Base-by-base conservation (phyloP, 1,140 invertebrate species). In the Chelonus insularis region DNA sequence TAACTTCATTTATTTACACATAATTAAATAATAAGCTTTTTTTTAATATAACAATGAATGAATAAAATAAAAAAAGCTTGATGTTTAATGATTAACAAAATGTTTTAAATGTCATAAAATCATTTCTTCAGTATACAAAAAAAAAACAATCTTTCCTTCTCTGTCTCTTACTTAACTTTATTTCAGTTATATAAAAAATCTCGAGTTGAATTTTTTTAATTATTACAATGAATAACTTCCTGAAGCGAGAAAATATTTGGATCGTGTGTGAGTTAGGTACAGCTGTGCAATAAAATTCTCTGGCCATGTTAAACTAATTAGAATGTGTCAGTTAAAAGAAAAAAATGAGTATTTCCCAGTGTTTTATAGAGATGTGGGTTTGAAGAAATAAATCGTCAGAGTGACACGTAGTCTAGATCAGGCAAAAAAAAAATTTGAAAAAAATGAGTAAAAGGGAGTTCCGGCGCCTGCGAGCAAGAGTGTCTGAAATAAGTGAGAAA, bases 231-330 rank as follows among this genome's bases (percentile, higher is more conserved):
- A 16, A 43, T 43, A 43, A 43, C 41, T 43, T 43, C 41, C 41
- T 43, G 12, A 18, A 29, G 16, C 8, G 4, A 8, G 16, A 43
- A 43, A 43, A 43, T 8, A 43, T 43, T 43, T 43, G 41, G 16
- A 43, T 43, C 12, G 41, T 43, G 41, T 29, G 41, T 6, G 16
- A 16, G 41, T 18, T 14, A 16, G 12, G 32, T 39, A 16, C 52
- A 55, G 51, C 59, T 61, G 59, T 36, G 59, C 59, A 61, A 61
- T 61, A 47, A 61, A 61, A 61, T 61, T 61, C 59, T 21, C 25
- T 55, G 23, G 39, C 43, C 50, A 52, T 61, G 59, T 61, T 61
- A 51, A 61, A 61, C 59, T 61, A 61, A 61, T 61, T 61, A 61
- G 59, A 45, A 55, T 55, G 36, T 32, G 29, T 48, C 37, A 61